Base-by-base conservation (phyloP, 2,888 invertebrate genomes). In the Tenthredo notha region DNA sequence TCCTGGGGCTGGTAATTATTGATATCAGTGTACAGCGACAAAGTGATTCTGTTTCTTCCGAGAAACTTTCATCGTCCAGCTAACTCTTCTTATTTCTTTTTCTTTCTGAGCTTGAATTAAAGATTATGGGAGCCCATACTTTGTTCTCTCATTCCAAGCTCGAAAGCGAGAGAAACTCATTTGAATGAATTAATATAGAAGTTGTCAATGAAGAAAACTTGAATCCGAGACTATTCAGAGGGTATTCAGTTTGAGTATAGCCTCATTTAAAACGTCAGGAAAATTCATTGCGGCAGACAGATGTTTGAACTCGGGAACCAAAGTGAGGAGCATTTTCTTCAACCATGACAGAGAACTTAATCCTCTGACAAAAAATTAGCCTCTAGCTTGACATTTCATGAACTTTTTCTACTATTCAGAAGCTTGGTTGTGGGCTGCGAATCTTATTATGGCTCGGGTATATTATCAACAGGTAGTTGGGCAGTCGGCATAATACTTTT, bases 141-240 rank as follows among this genome's bases (percentile, higher is more conserved):
- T 80, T 18, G 37, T 58, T 7, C 61, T 67, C n/a, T 10, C 21
- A 37, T 58, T 9, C 21, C 7, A 12, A 58, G 2, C 40, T 77
- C 25, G 47, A 50, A 77, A 50, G 50, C 18, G 50, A 25, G 50
- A 40, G 40, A 21, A 61, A 58, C 58, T 80, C 40, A 43, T 80
- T 80, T 37, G 40, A 80, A 80, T 80, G 37, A 80, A 80, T 80
- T 80, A 61, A 80, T 58, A 80, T 80, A 25, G 61, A 80, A 80
- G 80, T 80, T 80, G 58, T 61, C 61, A 80, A 80, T 80, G 58
- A 61, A 80, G 37, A 40, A 61, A 77, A 29, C 50, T 77, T 77
- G 3, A 33, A 33, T 77, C 77, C 7, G 77, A 54, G 77, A 54
- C 29, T 33, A 18, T 54, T 77, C 77, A 9, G 54, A 54, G 77